Evolutionary conservation across 2,888 invertebrate species (phyloP), one percentile per base, ranked within the genome.

Genomic region (Drosophila histrio): DNA sequence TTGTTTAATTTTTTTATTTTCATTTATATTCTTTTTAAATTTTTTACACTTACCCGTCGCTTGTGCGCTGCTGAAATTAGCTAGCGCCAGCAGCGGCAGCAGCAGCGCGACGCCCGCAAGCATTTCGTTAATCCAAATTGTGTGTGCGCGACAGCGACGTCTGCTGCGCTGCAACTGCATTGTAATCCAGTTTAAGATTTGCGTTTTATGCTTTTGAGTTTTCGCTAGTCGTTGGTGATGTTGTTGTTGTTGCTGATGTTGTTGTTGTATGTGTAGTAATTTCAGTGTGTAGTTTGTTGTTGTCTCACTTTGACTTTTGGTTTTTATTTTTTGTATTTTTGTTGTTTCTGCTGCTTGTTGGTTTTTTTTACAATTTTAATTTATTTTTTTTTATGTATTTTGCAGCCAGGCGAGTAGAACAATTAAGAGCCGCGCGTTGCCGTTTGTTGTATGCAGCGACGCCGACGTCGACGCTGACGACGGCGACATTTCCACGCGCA

Each of bases 321-420:
- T 15, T 71, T 72, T 62, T 28, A 13, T 50, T 63, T 66, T 21
- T n/a, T n/a, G n/a, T 24, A 9, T 39, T 53, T 52, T 52, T 64
- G 63, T 22, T 26, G 13, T 50, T 44, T 56, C 6, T 46, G 56
- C 26, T 59, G n/a, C 30, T 65, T 60, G 38, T 30, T 52, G 30
- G 21, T 49, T 64, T 71, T 28, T 54, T 58, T 58, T 54, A 49
- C 34, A 30, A n/a, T 54, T 43, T n/a, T 43, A 56, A 19, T 43
- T 61, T 24, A 60, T 24, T 41, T 47, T 8, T 54, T 44, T 46
- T 67, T 83, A 65, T 80, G 77, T 77, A 83, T 79, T 86, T 87
- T 87, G 89, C 87, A 90, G 89, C 91, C 90, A 88, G 76, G 88
- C 81, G 81, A 87, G 86, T 79, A 65, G 62, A 68, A 65, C 68